Base-by-base conservation (phyloP, 2,888 invertebrate genomes). In the Melolontha melolontha region DNA sequence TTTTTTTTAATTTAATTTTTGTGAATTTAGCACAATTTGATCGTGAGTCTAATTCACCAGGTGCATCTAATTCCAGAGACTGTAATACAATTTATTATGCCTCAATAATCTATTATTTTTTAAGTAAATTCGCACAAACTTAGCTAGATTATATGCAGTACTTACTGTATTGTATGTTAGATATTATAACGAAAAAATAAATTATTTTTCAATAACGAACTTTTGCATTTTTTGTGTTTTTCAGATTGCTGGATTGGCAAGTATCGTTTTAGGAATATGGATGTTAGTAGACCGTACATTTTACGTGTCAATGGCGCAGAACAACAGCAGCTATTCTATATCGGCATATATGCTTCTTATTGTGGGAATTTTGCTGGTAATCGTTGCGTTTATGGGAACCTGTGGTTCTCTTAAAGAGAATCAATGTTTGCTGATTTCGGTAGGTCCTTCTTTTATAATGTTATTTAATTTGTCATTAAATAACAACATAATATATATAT, bases 351-450 rank as follows among this genome's bases (percentile, higher is more conserved):
- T 94, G 64, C 86, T 94, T 70, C 85, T 95, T 69, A 87, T 87
- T 27, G 89, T 91, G 66, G 94, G 94, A 5, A 83, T 88, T 42
- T 83, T 93, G 59, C 89, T 94, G 81, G 87, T 92, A 69, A 80
- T 93, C 47, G 89, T 93, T 27, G 91, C 93, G 12, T 91, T 93
- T 81, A 86, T 95, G 51, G 95, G 95, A 65, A 95, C 94, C 79
- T 92, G 92, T 78, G 95, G 95, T 40, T 92, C 94, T 6, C 87
- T 91, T 70, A 88, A 89, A 75, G 92, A 92, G 82, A 93, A 91
- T 16, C 91, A 90, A 77, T 92, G 92, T 80, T 88, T 93, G 84
- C 87, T 96, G 49, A 87, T 90, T 70, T 85, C 89, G 79, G 93
- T 93, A 84, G 88, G 89, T 84, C 67, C 7, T n/a, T 39, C 40